Percentiles rank a stretch among this genome's conserved stretches.
phyloP scores from a whole-genome alignment of 2,888 invertebrate genomes.

The Erebia aethiops region DNA sequence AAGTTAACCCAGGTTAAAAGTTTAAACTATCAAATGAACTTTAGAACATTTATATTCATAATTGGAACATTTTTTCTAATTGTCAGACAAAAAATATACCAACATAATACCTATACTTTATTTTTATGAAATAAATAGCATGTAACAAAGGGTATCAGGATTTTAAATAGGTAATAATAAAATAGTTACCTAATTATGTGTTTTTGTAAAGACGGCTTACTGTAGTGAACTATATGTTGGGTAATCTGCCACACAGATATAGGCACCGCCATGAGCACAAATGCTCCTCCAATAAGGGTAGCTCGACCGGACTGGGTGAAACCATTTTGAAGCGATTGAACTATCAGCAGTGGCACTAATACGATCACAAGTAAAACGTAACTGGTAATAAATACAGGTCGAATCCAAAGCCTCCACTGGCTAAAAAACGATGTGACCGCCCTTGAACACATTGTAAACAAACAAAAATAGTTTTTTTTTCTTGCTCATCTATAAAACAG shows the following conservation, averaged over 20 bases:
- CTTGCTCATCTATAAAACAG: slow-evolving; percentile 26
- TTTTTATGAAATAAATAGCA: not conserved
- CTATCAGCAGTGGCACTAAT: slow-evolving; percentile 91
- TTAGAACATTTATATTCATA: no score
- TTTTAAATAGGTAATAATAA: not conserved
- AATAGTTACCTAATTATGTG: slow-evolving; percentile 91
- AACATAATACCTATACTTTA: no score
- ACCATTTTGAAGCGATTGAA: slow-evolving; percentile 91
- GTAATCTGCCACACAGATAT: slow-evolving; percentile 97
- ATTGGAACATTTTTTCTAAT: no score
- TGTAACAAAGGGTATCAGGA: not conserved
- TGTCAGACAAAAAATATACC: no score
- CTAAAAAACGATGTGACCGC: slow-evolving; percentile 66
- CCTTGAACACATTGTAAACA: slow-evolving; percentile 67
- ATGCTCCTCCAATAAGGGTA: slow-evolving; percentile 93
- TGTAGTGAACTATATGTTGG: slow-evolving; percentile 96
- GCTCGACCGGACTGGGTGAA: slow-evolving; percentile 91
- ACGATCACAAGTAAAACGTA: slow-evolving; percentile 92
- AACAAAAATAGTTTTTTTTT: slow-evolving; percentile 9
- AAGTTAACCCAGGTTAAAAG: no score
- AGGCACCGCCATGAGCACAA: slow-evolving; percentile 94
- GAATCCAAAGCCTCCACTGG: slow-evolving; percentile 94
- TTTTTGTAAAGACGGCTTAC: slow-evolving; percentile 95
- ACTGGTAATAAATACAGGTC: slow-evolving; percentile 90
- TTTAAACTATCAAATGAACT: no score